Conservation (phyloP, 2,797 vertebrate species). For the Setipinna tenuifilis region DNA sequence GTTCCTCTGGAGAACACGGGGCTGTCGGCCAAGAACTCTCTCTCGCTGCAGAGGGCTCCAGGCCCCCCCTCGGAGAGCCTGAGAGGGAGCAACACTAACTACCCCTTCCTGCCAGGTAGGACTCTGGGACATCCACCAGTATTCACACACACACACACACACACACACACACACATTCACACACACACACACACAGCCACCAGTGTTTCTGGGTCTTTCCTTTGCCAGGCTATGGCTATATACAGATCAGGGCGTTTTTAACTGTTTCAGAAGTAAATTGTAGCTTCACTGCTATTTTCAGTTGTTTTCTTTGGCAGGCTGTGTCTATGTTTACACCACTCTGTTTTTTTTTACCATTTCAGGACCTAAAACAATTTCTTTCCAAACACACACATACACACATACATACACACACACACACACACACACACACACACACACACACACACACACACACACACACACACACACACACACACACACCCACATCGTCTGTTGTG, state of each 20-base stretch:
- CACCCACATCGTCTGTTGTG: not conserved
- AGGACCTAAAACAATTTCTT: no score
- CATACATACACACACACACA: no score
- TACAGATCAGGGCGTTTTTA: no score
- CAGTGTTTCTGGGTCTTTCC: not conserved
- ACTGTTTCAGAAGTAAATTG: not conserved
- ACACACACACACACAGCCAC: no score
- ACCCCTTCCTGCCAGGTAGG: constrained; percentile 88
- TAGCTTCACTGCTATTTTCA: not conserved
- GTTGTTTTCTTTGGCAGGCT: no score
- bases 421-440: not conserved
- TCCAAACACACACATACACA: not conserved
- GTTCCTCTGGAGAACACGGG: constrained; percentile 80
- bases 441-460: not conserved
- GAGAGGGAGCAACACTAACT: constrained; percentile 89
- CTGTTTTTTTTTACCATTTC: no score
- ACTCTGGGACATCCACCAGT: not conserved
- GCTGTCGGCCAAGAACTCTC: constrained; percentile 86
- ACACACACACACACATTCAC: no score
- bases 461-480: no score
- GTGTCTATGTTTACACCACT: no score
- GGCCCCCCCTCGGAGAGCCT: constrained; percentile 84
- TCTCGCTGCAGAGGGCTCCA: constrained; percentile 87
- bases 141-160: no score
- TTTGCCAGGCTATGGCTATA: not conserved